Percentiles rank a stretch among this genome's conserved stretches.
phyloP scores from a whole-genome alignment of 2,888 invertebrate species.

The Trachelus iudaicus region DNA sequence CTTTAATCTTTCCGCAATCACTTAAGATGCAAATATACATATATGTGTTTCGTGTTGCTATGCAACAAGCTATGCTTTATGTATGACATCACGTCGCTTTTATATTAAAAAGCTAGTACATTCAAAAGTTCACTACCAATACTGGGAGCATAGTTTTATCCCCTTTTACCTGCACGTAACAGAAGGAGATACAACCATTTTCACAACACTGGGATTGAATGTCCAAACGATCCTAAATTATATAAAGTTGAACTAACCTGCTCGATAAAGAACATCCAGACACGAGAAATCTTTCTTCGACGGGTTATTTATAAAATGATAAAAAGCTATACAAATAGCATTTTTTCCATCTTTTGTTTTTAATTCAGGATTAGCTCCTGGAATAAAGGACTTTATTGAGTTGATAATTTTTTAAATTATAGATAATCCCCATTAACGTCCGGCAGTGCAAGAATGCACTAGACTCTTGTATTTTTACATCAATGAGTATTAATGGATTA shows the following conservation, averaged over 20 bases:
- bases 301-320: constrained; percentile 28
- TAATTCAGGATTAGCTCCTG: constrained; percentile 38
- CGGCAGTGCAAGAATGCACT: background rate
- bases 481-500: background rate
- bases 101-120: background rate
- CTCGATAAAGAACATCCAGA: constrained; percentile 28
- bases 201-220: background rate
- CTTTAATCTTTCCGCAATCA: background rate
- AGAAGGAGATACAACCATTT: background rate
- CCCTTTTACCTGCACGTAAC: background rate
- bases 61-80: background rate
- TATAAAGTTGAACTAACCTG: constrained; percentile 8
- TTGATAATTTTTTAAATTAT: background rate
- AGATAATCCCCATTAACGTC: background rate
- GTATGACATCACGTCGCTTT: background rate
- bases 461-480: background rate
- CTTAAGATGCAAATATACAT: background rate
- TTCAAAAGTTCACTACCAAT: background rate
- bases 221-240: no score
- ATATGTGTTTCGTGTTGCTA: background rate
- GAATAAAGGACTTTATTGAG: constrained; percentile 6
- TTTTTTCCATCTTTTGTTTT: constrained; percentile 35
- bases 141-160: background rate
- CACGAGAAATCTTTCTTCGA: constrained; percentile 19
- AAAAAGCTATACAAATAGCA: constrained; percentile 34